These are phyloP conservation scores for Reticulitermes lucifugus DNA, from an alignment of 2,888 invertebrate genomes.

Conservation along the genomic window DNA sequence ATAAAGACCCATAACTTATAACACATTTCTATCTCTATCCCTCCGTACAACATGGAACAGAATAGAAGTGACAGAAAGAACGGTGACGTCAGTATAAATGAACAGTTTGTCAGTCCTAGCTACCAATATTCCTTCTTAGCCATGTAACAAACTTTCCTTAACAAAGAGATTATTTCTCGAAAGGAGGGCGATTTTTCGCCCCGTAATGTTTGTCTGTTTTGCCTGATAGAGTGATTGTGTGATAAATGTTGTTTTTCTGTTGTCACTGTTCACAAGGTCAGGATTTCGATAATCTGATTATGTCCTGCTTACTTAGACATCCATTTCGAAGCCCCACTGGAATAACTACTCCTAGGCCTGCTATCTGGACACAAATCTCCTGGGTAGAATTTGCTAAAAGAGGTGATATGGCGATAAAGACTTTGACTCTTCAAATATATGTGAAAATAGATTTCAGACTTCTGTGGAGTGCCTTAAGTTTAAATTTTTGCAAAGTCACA, in stretches of 20 bases:
- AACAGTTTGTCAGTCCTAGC: background rate
- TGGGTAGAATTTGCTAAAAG: no score
- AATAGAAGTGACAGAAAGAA: background rate
- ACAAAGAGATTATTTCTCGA: background rate
- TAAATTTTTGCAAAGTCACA: no score
- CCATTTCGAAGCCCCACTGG: background rate
- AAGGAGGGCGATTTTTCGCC: background rate
- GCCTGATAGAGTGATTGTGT: background rate
- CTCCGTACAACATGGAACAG: background rate
- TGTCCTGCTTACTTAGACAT: background rate
- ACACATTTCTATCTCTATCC: background rate
- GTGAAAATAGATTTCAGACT: no score
- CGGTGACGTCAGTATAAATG: background rate
- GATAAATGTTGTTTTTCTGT: background rate
- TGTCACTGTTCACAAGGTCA: background rate
- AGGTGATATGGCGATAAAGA: no score
- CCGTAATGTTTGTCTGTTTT: background rate
- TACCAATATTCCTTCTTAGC: background rate
- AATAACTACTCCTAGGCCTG: no score
- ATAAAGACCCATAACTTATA: background rate
- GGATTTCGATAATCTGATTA: background rate
- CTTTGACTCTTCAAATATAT: no score
- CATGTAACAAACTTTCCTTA: background rate
- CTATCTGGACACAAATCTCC: no score
- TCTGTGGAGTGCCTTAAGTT: no score